Percentiles rank a stretch among this genome's conserved stretches.
Conservation (phyloP, 2,888 invertebrate species). For the Drosophila rubida region DNA sequence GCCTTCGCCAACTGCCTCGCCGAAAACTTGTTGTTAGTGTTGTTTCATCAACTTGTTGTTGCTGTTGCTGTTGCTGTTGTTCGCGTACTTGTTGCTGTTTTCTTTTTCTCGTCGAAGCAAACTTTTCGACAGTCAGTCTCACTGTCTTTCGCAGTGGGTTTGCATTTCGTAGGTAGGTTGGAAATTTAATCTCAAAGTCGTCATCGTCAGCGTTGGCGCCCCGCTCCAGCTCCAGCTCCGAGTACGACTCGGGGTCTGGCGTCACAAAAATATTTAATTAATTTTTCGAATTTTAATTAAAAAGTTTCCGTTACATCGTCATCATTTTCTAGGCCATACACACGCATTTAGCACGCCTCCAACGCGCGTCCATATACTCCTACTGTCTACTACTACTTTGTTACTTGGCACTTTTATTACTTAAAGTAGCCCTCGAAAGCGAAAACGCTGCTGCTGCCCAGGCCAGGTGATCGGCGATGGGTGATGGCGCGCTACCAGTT, state of each 20-base stretch:
- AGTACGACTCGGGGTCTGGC: constrained; percentile 51
- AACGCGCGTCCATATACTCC: too few relatives aligned
- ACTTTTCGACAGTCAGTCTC: constrained; percentile 62
- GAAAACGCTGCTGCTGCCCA: constrained; percentile 61
- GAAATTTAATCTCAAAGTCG: constrained; percentile 81
- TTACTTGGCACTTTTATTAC: constrained; percentile 61
- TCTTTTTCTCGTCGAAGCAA: constrained; percentile 35
- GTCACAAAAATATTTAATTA: constrained; percentile 81
- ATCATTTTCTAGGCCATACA: constrained; percentile 52
- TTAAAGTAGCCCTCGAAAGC: constrained; percentile 62
- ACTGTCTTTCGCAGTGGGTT: constrained; percentile 39
- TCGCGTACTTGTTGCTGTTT: constrained; percentile 20
- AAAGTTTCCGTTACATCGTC: constrained; percentile 75
- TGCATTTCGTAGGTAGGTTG: constrained; percentile 79
- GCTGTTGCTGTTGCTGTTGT: constrained; percentile 32
- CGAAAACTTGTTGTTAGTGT: constrained; percentile 40
- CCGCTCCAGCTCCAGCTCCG: too few relatives aligned
- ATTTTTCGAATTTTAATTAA: constrained; percentile 81
- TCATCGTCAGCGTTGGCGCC: constrained; percentile 68
- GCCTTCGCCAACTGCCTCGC: constrained; percentile 51
- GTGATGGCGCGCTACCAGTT: constrained; percentile 58
- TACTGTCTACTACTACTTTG: constrained; percentile 42
- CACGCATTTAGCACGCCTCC: constrained; percentile 3
- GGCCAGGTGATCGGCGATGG: too few relatives aligned
- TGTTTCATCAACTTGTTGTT: constrained; percentile 26